Conservation (phyloP, 2,888 invertebrate species). For the Lasiommata megera region DNA sequence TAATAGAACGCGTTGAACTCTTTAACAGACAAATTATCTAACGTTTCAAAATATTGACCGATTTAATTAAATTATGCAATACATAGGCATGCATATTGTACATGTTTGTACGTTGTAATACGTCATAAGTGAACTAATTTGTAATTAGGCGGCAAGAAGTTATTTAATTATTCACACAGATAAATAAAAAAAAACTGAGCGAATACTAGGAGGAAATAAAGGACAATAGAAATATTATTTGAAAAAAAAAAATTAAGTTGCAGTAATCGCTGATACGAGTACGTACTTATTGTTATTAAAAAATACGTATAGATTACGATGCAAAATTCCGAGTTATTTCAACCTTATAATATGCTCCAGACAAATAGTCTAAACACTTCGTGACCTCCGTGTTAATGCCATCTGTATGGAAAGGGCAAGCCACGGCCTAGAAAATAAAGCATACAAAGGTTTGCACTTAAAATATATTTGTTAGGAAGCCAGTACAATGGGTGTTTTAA, state of each 20-base stretch:
- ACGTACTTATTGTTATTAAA: too few species aligned
- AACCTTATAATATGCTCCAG: background rate
- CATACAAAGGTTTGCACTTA: constrained; percentile 23
- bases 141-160: background rate
- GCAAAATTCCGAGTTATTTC: background rate
- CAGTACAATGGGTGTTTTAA: constrained; percentile 29
- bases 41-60: background rate
- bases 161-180: background rate
- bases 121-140: background rate
- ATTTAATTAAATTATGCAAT: constrained; percentile 5
- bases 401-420: constrained; percentile 26
- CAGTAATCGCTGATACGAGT: too few species aligned
- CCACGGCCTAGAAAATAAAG: constrained; percentile 22
- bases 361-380: constrained; percentile 14
- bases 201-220: too few species aligned
- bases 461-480: constrained; percentile 22
- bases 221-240: too few species aligned
- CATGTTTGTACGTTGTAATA: background rate
- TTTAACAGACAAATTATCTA: constrained; percentile 3
- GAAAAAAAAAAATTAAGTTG: too few species aligned
- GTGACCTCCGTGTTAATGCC: constrained; percentile 26
- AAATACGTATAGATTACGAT: too few species aligned
- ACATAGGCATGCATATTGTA: too few species aligned
- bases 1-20: constrained; percentile 12
- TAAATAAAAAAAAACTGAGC: too few species aligned